Base-by-base conservation (phyloP, 1,140 invertebrate species). In the Lanistes nyassanus region DNA sequence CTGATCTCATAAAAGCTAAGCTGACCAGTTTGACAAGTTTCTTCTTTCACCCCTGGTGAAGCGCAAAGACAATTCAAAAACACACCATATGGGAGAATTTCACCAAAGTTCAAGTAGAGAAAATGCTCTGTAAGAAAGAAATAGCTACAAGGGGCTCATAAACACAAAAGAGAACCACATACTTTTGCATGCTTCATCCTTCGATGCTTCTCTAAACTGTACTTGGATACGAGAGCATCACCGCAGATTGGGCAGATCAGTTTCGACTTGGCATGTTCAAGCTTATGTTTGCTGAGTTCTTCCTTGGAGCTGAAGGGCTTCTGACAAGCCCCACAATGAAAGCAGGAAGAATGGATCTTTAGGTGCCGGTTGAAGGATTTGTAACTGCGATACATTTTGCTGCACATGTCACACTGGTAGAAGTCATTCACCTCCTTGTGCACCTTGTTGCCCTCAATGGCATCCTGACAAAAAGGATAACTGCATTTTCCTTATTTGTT, bases 311-410 rank as follows among this genome's bases (percentile, higher is more conserved):
- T 9, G 6, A 60, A 60, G 29, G 56, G 56, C 29, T 60, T 60
- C 56, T 60, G 56, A 31, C 56, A 60, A 7, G 56, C 29, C n/a
- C 56, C 56, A 31, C 56, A 60, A 7, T 60, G 56, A 60, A 60
- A 60, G 56, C 11, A 31, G n/a, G 56, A n/a, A 31, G 56, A 26
- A 31, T 60, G 56, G 6, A 60, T 60, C 56, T 60, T 60, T 11
- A 60, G 56, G 56, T 60, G 56, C 11, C 56, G 56, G 23, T n/a
- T 60, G 9, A 60, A 60, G 56, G 56, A 60, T 23, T 60, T 60
- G 56, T 60, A 31, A 60, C 56, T 60, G 56, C 56, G 56, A 31
- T 60, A 60, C 56, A 60, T 60, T 60, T 60, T 60, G 56, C 56
- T 60, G 56, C 56, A 60, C 11, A 60, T 31, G 3, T 60, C 56